A percentile compares a stretch with the other conserved stretches of the same genome.
Evolutionary conservation across 2,113 vertebrate species (phyloP).

Genomic region (Tupaia tana): DNA sequence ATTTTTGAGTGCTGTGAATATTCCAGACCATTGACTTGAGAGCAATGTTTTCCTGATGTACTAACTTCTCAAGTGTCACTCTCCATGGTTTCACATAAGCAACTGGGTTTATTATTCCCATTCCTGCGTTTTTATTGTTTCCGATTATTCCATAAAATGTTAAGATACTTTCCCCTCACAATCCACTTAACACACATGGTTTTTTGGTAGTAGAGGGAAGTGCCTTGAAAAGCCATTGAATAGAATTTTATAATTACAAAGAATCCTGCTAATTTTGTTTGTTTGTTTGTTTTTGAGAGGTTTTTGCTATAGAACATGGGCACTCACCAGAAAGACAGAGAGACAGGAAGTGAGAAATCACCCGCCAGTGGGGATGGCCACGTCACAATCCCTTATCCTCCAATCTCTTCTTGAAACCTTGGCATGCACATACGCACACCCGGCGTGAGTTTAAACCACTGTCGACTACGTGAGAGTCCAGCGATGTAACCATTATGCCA

Average conservation of each 20-base stretch:
- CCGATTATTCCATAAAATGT: background rate
- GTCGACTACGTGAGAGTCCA: too few relatives aligned
- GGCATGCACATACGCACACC: too few relatives aligned
- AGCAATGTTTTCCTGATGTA: background rate
- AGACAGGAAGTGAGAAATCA: too few relatives aligned
- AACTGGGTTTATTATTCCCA: background rate
- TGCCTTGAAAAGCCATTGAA: background rate
- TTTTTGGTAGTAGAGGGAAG: background rate
- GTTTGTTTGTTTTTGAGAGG: too few relatives aligned
- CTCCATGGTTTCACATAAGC: background rate
- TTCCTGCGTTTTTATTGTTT: background rate
- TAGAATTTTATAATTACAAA: background rate
- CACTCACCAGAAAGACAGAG: too few relatives aligned
- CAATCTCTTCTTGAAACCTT: too few relatives aligned
- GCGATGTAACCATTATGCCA: too few relatives aligned
- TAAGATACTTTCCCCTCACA: background rate
- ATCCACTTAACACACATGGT: background rate
- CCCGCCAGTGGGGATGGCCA: too few relatives aligned
- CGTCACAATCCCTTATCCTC: too few relatives aligned
- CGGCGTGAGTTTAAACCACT: too few relatives aligned
- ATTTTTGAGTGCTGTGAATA: background rate
- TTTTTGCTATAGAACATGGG: too few relatives aligned
- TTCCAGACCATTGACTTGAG: slow-evolving; percentile 27
- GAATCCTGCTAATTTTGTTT: background rate
- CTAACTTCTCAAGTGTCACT: slow-evolving; percentile 9